Percentiles rank a stretch among this genome's conserved stretches.
Evolutionary conservation across 2,113 vertebrate genomes (phyloP).

Genomic region (Sebastes fasciatus): DNA sequence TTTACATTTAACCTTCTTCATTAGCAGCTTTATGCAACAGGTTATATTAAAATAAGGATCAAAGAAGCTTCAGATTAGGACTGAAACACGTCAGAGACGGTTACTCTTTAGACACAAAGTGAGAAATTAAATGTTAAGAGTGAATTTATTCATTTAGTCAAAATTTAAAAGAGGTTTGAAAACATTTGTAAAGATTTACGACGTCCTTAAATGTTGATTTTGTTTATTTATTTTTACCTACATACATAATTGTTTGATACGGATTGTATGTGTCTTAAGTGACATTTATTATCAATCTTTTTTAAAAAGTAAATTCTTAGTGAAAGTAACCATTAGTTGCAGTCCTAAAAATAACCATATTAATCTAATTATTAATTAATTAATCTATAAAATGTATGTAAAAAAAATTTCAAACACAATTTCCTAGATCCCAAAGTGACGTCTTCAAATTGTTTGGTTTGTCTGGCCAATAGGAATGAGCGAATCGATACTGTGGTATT

Average conservation of each 20-base stretch:
- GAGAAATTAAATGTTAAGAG: slow-evolving; percentile 14
- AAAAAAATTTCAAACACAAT: background rate
- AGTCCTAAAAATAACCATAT: background rate
- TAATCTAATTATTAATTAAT: background rate
- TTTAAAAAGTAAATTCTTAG: background rate
- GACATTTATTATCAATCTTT: no score
- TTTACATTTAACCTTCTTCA: background rate
- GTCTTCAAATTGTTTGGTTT: background rate
- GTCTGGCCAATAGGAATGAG: no score
- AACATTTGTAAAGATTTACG: background rate
- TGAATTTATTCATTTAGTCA: background rate
- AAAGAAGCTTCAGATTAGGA: background rate
- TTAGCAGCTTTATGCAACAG: background rate
- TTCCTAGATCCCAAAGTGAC: background rate
- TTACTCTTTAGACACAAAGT: background rate
- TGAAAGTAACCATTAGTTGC: background rate
- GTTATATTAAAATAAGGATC: slow-evolving; percentile 14
- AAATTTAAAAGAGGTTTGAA: background rate
- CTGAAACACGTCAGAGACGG: background rate
- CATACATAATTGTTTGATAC: background rate
- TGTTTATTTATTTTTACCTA: background rate
- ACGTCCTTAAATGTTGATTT: background rate
- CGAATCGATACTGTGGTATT: no score
- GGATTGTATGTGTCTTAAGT: background rate
- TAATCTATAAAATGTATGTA: background rate